These are phyloP conservation scores for Argopecten irradians DNA, from an alignment of 1,140 invertebrate species.

Conservation along the genomic window DNA sequence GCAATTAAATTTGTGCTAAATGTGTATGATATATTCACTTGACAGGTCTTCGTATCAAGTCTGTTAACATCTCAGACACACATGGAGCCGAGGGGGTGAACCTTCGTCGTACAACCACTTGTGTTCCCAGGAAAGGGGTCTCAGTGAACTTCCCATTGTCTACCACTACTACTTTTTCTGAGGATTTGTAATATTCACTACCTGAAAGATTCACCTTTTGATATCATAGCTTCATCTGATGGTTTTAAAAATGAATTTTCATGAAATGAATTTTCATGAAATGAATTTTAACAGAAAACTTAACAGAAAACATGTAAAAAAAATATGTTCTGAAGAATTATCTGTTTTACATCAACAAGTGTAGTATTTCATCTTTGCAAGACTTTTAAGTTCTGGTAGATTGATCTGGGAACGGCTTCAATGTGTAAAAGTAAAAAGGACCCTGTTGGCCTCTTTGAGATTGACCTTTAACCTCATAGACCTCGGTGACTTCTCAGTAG, in stretches of 20 bases:
- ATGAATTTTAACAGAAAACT: background rate
- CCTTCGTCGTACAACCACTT: background rate
- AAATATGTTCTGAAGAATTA: background rate
- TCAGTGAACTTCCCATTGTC: background rate
- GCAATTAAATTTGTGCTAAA: no score
- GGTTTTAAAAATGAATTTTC: conserved; percentile 22
- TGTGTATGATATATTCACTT: background rate
- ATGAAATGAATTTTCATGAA: background rate
- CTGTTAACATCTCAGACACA: background rate
- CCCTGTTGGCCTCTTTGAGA: background rate
- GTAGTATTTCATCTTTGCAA: background rate
- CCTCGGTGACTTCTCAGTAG: background rate
- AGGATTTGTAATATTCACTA: background rate
- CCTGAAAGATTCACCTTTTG: no score
- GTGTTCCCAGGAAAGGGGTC: background rate
- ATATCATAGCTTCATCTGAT: background rate
- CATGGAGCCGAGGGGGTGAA: background rate
- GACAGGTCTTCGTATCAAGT: conserved; percentile 5
- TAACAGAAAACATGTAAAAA: background rate
- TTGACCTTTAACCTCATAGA: background rate
- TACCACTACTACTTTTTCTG: background rate
- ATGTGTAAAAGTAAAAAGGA: background rate
- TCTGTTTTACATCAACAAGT: background rate
- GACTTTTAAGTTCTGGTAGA: background rate
- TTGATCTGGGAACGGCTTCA: background rate